phyloP scores from a whole-genome alignment of 2,888 invertebrate genomes.

The Drosophila anomalata region DNA sequence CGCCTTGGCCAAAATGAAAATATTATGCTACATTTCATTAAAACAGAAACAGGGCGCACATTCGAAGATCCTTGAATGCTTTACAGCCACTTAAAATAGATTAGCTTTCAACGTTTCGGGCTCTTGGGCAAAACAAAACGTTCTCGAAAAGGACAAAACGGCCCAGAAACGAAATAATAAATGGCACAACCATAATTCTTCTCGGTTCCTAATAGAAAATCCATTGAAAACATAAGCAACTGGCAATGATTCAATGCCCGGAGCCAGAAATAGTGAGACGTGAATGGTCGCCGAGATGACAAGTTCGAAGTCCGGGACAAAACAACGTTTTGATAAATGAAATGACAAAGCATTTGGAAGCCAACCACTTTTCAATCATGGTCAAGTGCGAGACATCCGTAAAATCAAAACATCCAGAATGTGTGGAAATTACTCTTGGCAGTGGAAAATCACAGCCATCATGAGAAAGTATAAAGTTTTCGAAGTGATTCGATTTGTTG shows the following conservation, averaged over 20 bases:
- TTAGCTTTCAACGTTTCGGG: slow-evolving; percentile 67
- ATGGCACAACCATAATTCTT: slow-evolving; percentile 56
- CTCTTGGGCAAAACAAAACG: slow-evolving; percentile 31
- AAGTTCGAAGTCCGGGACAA: slow-evolving; percentile 27
- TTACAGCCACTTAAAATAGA: slow-evolving; percentile 75
- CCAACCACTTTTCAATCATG: slow-evolving; percentile 41
- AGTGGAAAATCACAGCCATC: slow-evolving; percentile 20
- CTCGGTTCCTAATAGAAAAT: slow-evolving; percentile 50
- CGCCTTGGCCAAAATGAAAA: slow-evolving; percentile 56
- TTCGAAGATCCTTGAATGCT: slow-evolving; percentile 48
- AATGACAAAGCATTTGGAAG: slow-evolving; percentile 45
- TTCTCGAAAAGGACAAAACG: slow-evolving; percentile 18
- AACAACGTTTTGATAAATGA: slow-evolving; percentile 64
- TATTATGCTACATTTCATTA: slow-evolving; percentile 75
- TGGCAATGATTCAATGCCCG: slow-evolving; percentile 69
- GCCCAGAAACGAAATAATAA: slow-evolving; percentile 55
- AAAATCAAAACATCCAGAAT: slow-evolving; percentile 27
- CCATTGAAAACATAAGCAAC: slow-evolving; percentile 66
- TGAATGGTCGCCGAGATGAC: slow-evolving; percentile 36
- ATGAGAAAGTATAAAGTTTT: slow-evolving; percentile 13
- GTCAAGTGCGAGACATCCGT: slow-evolving; percentile 10
- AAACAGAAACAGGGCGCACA: slow-evolving; percentile 17
- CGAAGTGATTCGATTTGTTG: slow-evolving; percentile 34
- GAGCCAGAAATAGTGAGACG: slow-evolving; percentile 50
- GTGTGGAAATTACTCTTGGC: slow-evolving; percentile 17